Evolutionary conservation across 2,888 invertebrate species (phyloP).

Genomic region (Copidosoma aretas): DNA sequence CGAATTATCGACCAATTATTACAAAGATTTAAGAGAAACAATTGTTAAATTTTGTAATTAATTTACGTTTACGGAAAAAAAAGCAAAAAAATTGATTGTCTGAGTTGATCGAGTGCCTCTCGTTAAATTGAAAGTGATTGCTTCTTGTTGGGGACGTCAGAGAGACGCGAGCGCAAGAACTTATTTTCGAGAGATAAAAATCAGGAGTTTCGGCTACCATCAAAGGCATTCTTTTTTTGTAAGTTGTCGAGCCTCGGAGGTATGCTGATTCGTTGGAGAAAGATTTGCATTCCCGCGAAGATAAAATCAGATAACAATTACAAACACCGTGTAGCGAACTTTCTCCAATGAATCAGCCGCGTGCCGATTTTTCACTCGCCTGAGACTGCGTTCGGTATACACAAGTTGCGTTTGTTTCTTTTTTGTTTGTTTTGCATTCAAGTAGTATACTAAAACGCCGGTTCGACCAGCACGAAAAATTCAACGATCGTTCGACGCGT

Average conservation of each 20-base stretch:
- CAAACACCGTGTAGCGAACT: constrained; percentile 26
- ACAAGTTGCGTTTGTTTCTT: constrained; percentile 44
- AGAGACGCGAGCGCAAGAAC: not conserved
- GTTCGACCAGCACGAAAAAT: constrained; percentile 35
- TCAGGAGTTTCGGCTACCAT: constrained; percentile 37
- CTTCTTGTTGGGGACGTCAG: constrained; percentile 17
- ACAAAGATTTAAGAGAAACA: no score
- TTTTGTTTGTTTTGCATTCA: constrained; percentile 37
- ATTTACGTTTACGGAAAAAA: no score
- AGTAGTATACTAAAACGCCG: constrained; percentile 57
- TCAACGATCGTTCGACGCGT: constrained; percentile 16
- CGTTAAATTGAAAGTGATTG: constrained; percentile 31
- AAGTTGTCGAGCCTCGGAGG: constrained; percentile 1
- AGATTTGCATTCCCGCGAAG: constrained; percentile 10
- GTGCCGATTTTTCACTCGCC: constrained; percentile 52
- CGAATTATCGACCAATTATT: no score
- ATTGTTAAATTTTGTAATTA: no score
- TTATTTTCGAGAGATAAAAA: constrained; percentile 12
- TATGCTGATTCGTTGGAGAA: constrained; percentile 27
- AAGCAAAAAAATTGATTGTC: constrained; percentile 45
- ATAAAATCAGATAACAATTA: constrained; percentile 20
- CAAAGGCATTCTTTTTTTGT: constrained; percentile 26
- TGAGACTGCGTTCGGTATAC: constrained; percentile 61
- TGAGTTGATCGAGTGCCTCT: constrained; percentile 24
- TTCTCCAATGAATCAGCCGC: constrained; percentile 50